Evolutionary conservation across 2,113 vertebrate genomes (phyloP).

Genomic region (Saguinus midas): DNA sequence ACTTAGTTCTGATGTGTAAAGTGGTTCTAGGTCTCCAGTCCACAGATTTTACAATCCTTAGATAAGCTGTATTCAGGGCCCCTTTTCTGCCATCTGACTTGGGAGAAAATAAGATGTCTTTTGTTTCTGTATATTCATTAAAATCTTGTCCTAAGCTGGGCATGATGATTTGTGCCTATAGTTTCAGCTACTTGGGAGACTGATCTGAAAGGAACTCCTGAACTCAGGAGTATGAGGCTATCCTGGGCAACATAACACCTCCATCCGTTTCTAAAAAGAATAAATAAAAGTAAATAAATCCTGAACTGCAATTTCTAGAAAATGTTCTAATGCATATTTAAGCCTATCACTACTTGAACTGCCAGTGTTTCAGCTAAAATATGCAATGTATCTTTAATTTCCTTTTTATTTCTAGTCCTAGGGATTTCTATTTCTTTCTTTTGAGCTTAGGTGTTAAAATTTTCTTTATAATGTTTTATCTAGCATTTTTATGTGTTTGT

Average conservation of each 20-base stretch:
- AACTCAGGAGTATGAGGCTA: not conserved
- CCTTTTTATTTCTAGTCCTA: not conserved
- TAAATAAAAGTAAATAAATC: not conserved
- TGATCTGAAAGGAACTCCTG: not conserved
- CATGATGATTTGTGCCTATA: not conserved
- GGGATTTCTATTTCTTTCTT: not conserved
- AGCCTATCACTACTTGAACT: not conserved
- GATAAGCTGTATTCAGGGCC: not conserved
- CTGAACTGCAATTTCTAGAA: not conserved
- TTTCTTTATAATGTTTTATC: not conserved
- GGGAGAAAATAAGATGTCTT: not conserved
- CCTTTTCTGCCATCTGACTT: not conserved
- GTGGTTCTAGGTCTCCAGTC: not conserved
- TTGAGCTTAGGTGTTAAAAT: not conserved
- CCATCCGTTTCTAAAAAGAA: not conserved
- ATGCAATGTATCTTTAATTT: not conserved
- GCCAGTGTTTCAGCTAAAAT: not conserved
- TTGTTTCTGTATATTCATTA: not conserved
- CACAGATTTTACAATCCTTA: not conserved
- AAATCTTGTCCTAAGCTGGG: not conserved
- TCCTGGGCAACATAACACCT: not conserved
- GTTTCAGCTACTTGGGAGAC: not conserved
- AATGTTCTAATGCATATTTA: not conserved
- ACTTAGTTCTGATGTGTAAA: not conserved
- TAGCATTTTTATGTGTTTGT: not conserved